Base-by-base conservation (phyloP, 2,113 vertebrate genomes). In the Hemichromis elongatus region DNA sequence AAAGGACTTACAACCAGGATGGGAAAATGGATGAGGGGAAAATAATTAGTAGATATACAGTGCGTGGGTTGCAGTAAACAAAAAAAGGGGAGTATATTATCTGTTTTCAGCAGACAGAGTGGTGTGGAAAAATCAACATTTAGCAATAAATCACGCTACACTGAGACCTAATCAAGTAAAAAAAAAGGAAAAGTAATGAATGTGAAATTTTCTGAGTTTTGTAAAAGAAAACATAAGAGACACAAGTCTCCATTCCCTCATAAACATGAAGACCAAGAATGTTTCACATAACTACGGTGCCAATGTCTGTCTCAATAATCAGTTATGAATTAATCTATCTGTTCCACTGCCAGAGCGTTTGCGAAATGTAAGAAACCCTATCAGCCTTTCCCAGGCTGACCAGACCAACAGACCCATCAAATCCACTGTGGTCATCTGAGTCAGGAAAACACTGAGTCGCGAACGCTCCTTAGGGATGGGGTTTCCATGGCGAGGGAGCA, bases 401-500 rank as follows among this genome's bases (percentile, higher is more conserved):
- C 8, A 35, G 82, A 82, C 42, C 73, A 45, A 3, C 40, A 77
- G 28, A 83, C 79, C 70, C 18, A 4, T 57, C 79, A 35, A 68
- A 37, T 79, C 14, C 18, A 5, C 80, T 68, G 75, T 7, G 45
- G 79, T 84, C 79, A 61, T 21, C 18, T 9, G 24, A 88, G 63
- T 63, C 73, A 35, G 63, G 79, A 86, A 89, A 89, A 86, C 83
- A 83, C 83, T 86, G 87, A 2, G 81, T 52, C 82, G 50, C 50
- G 42, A 77, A 54, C n/a, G 56, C 59, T 92, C 93, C 90, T 92
- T 37, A 79, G 90, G 90, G 92, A 92, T 80, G 79, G 75, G 83
- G 92, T 93, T 94, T 87, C 92, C 82, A 92, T 94, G 83, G 91
- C 26, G 12, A 91, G 85, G 77, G 86, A 86, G 66, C 80, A 87